These are phyloP conservation scores for Apeira syringaria DNA, from an alignment of 2,888 invertebrate genomes.

Conservation along the genomic window DNA sequence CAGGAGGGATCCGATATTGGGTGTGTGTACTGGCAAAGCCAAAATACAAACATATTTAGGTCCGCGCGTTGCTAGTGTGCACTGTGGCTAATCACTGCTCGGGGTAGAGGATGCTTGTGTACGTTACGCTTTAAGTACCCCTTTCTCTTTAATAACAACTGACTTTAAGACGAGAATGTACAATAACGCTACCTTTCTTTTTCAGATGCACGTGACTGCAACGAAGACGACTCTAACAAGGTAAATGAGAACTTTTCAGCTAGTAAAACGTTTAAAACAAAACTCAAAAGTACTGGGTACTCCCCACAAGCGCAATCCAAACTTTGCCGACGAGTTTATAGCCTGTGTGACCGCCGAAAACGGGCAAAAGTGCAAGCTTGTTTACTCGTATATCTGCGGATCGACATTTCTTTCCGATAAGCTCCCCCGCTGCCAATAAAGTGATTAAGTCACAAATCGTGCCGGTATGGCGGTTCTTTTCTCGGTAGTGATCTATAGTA, in stretches of 20 bases:
- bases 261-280: conserved; percentile 45
- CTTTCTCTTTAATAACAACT: conserved; percentile 53
- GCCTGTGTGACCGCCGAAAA: conserved; percentile 77
- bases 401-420: conserved; percentile 80
- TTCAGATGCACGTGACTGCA: conserved; percentile 73
- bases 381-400: conserved; percentile 78
- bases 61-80: conserved; percentile 67
- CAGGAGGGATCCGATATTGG: conserved; percentile 77
- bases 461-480: conserved; percentile 53
- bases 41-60: conserved; percentile 82
- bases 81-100: conserved; percentile 72
- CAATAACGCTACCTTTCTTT: conserved; percentile 37
- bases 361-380: conserved; percentile 79
- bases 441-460: conserved; percentile 84
- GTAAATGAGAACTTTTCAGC: conserved; percentile 52
- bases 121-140: conserved; percentile 61
- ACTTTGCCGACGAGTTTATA: conserved; percentile 74
- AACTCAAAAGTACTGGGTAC: conserved; percentile 48
- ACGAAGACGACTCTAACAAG: conserved; percentile 63
- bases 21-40: conserved; percentile 70
- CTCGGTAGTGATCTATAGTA: conserved; percentile 45
- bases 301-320: conserved; percentile 67
- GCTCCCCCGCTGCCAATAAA: conserved; percentile 82
- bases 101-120: conserved; percentile 53
- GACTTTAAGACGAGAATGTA: conserved; percentile 17